Percentiles rank a stretch among this genome's conserved stretches.
phyloP scores from a whole-genome alignment of 2,888 invertebrate genomes.

The Frankliniella intonsa region DNA sequence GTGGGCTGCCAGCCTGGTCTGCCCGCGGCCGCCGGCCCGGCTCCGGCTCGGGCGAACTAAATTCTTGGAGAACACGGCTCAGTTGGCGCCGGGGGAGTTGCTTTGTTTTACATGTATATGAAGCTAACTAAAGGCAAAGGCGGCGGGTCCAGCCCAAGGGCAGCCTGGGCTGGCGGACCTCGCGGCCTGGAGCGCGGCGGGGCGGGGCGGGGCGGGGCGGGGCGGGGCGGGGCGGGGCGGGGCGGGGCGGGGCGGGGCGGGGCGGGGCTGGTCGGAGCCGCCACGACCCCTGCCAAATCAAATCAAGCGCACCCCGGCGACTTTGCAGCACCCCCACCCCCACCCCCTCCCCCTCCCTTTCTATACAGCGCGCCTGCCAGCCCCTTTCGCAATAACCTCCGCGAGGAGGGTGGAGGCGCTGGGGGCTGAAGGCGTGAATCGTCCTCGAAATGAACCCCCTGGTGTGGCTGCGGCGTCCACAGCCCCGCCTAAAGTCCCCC shows the following conservation, averaged over 20 bases:
- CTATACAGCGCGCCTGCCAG: background rate
- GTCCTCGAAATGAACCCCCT: conserved; percentile 1
- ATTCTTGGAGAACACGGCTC: background rate
- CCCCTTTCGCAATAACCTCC: conserved; percentile 17
- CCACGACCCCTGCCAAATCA: background rate
- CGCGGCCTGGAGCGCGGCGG: background rate
- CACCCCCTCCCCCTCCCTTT: background rate
- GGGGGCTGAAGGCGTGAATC: conserved; percentile 13
- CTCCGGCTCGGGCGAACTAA: background rate
- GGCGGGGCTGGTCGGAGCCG: background rate
- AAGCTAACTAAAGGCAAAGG: conserved; percentile 24
- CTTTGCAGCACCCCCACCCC: background rate
- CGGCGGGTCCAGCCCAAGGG: conserved; percentile 6
- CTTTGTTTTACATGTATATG: conserved; percentile 27
- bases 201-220: background rate
- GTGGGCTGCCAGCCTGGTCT: background rate
- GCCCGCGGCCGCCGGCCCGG: background rate
- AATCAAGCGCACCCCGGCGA: conserved; percentile 21
- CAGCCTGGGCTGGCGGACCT: background rate
- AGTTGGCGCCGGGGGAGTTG: background rate
- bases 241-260: background rate
- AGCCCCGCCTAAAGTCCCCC: too few relatives aligned
- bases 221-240: background rate
- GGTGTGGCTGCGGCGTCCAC: background rate
- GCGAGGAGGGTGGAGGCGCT: background rate